phyloP scores from a whole-genome alignment of 2,797 vertebrate genomes.

The Cuniculus paca region DNA sequence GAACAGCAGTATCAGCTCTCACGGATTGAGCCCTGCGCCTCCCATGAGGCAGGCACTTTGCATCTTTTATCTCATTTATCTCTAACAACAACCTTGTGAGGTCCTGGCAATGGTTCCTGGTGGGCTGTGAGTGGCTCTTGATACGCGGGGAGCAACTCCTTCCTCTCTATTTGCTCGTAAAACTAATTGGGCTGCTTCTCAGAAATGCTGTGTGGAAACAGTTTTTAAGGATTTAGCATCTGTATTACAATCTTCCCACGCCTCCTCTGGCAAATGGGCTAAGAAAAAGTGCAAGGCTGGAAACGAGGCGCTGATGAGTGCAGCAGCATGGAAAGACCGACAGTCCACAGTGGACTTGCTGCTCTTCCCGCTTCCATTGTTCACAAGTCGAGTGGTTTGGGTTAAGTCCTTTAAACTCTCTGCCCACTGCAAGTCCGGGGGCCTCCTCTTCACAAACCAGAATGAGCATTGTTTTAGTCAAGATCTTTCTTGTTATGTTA shows the following conservation, averaged over 20 bases:
- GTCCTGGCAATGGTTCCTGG: background rate
- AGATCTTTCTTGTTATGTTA: background rate
- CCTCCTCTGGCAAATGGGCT: conserved; percentile 35
- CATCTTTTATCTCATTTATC: conserved; percentile 59
- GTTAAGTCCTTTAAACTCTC: background rate
- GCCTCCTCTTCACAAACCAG: background rate
- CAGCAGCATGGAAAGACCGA: conserved; percentile 34
- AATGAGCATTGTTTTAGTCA: background rate
- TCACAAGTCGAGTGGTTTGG: background rate
- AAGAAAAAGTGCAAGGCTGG: conserved; percentile 41
- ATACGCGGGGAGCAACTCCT: background rate
- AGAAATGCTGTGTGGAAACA: conserved; percentile 50
- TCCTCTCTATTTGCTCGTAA: conserved; percentile 42
- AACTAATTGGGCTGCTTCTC: conserved; percentile 63
- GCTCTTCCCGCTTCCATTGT: background rate
- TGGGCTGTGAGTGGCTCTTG: background rate
- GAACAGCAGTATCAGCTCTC: background rate
- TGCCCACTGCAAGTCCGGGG: background rate
- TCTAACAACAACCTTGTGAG: conserved; percentile 20
- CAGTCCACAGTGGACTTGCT: no score
- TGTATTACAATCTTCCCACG: conserved; percentile 44
- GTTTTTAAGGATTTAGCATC: conserved; percentile 45
- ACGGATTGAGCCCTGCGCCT: background rate
- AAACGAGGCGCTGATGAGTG: background rate
- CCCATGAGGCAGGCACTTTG: conserved; percentile 38